A percentile compares a stretch with the other conserved stretches of the same genome.
These are phyloP conservation scores for Diabrotica virgifera DNA, from an alignment of 1,140 invertebrate species.

Conservation along the genomic window DNA sequence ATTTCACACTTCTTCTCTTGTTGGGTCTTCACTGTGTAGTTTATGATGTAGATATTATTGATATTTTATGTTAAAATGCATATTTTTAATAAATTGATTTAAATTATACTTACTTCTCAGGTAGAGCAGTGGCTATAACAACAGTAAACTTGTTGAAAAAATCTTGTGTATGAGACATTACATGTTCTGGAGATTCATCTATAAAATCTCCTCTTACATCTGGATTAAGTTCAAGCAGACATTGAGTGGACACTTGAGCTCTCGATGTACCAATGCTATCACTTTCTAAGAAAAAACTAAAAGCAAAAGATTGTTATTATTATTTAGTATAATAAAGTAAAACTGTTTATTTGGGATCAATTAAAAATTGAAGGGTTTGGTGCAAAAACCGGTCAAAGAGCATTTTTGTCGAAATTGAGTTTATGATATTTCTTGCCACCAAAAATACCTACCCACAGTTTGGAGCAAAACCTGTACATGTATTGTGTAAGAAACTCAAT, in stretches of 20 bases:
- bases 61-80: no score
- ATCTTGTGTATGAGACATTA: conserved; percentile 80
- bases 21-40: no score
- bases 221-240: conserved; percentile 87
- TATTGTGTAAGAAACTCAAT: no score
- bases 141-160: conserved; percentile 87
- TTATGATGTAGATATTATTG: no score
- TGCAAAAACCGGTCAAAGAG: no score
- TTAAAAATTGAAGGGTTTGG: no score
- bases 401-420: no score
- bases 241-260: conserved; percentile 76
- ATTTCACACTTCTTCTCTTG: no score
- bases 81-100: not conserved
- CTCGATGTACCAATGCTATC: conserved; percentile 77
- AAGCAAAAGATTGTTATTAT: conserved; percentile 26
- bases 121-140: conserved; percentile 81
- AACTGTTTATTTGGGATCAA: not conserved
- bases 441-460: no score
- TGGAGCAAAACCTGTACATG: no score
- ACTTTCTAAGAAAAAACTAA: conserved; percentile 83
- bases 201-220: conserved; percentile 91
- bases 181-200: conserved; percentile 80
- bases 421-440: no score
- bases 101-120: conserved; percentile 67
- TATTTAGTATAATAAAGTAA: conserved; percentile 25